A percentile compares a stretch with the other conserved stretches of the same genome.
phyloP scores from a whole-genome alignment of 2,797 vertebrate species.

The Mallotus villosus region DNA sequence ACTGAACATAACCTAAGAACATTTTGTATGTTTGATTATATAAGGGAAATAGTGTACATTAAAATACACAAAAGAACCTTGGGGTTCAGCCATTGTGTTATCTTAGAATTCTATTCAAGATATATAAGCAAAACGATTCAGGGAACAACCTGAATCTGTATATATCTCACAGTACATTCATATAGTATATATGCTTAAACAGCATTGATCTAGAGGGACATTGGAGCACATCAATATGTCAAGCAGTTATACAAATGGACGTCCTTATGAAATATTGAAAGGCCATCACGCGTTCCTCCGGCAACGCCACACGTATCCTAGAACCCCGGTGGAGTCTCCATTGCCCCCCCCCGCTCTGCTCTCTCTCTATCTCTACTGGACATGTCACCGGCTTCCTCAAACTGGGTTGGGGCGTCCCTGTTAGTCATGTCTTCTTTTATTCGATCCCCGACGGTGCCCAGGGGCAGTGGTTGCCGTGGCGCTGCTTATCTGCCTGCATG shows the following conservation, averaged over 20 bases:
- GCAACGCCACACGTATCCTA: background rate
- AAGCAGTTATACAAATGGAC: too few species aligned
- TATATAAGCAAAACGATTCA: too few species aligned
- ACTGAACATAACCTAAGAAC: conserved; percentile 11
- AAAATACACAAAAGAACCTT: too few species aligned
- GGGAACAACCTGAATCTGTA: too few species aligned
- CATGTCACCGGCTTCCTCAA: conserved; percentile 27
- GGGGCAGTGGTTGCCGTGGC: conserved; percentile 43
- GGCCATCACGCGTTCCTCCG: background rate
- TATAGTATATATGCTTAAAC: too few species aligned
- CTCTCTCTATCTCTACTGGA: conserved; percentile 5
- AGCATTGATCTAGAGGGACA: too few species aligned
- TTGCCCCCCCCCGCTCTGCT: background rate
- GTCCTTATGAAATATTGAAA: too few species aligned
- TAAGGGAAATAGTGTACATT: too few species aligned
- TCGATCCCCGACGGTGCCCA: conserved; percentile 34
- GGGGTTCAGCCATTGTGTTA: too few species aligned
- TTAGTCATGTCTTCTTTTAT: conserved; percentile 12
- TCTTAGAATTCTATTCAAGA: too few species aligned
- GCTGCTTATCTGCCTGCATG: conserved; percentile 63
- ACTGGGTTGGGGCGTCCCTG: conserved; percentile 9
- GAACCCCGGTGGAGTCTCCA: background rate
- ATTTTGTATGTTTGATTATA: background rate
- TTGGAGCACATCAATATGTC: too few species aligned
- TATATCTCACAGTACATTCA: too few species aligned